These are phyloP conservation scores for Ophion ellenae DNA, from an alignment of 2,888 invertebrate species.

Conservation along the genomic window DNA sequence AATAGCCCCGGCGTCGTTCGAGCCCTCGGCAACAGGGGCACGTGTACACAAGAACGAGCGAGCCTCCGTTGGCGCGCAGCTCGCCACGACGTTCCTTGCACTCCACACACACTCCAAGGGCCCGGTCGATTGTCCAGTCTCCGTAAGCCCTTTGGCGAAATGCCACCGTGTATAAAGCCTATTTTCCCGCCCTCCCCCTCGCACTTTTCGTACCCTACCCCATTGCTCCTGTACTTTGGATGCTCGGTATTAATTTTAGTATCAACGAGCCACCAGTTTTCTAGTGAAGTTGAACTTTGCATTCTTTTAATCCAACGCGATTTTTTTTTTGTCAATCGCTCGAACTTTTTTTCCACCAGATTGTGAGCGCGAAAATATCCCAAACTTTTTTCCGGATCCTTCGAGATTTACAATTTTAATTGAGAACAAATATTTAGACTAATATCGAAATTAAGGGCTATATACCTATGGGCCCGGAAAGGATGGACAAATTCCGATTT, in stretches of 20 bases:
- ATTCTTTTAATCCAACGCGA: background rate
- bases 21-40: slow-evolving; percentile 16
- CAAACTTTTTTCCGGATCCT: background rate
- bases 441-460: no score
- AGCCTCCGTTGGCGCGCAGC: slow-evolving; percentile 22
- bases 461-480: no score
- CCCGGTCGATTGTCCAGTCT: slow-evolving; percentile 15
- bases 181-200: background rate
- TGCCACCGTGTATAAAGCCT: background rate
- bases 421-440: no score
- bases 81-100: slow-evolving; percentile 9
- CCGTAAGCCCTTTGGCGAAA: slow-evolving; percentile 1
- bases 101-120: slow-evolving; percentile 24
- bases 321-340: no score
- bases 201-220: background rate
- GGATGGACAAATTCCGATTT: no score
- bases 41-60: slow-evolving; percentile 1
- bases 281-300: background rate
- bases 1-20: slow-evolving; percentile 38
- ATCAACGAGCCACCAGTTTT: background rate
- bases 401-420: no score
- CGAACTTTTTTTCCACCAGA: background rate
- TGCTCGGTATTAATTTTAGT: background rate
- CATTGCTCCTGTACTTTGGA: background rate
- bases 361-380: background rate